Evolutionary conservation across 2,797 vertebrate species (phyloP), one percentile per base, ranked within the genome.

Genomic region (Leuciscus waleckii): DNA sequence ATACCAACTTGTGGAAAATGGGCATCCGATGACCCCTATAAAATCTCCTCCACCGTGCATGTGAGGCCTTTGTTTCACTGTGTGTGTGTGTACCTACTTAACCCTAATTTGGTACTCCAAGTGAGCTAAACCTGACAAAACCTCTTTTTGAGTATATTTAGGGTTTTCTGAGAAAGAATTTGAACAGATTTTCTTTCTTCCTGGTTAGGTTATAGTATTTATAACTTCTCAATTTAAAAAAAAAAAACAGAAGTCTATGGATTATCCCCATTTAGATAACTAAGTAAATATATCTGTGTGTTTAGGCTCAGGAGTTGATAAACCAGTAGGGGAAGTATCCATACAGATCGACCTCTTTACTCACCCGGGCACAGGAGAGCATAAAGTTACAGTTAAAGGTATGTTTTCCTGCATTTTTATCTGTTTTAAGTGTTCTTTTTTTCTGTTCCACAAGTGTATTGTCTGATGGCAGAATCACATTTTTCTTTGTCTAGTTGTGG

Each of bases 331-430:
- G 2, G 98, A 99, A 90, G 96, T 99, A 61, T 97, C 96, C 29
- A 94, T 99, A 92, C 98, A 99, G 93, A 95, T 97, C 0, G 98
- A 99, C 91, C 93, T 99, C 81, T 97, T 97, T 91, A 99, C 97
- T 61, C 97, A 99, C 79, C 97, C 98, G 5, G 96, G 96, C 73
- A 99, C 95, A 0, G 96, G 96, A 7, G 98, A 99, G 86, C 96
- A 97, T 91, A 99, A 99, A 92, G 97, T 98, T 87, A 98, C 97
- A 0, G 96, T 96, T 88, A 99, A 98, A 98, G 98, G 98, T 99
- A 83, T 61, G 92, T 86, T 54, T 32, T 10, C 19, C 39, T 51
- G 23, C 7, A 75, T 29, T 54, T 67, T 17, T 70, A 23, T 35
- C 5, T 2, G 54, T 37, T 77, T 68, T 56, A 74, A 69, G 7